Base-by-base conservation (phyloP, 2,797 vertebrate species). In the Cercopithecus petaurista region DNA sequence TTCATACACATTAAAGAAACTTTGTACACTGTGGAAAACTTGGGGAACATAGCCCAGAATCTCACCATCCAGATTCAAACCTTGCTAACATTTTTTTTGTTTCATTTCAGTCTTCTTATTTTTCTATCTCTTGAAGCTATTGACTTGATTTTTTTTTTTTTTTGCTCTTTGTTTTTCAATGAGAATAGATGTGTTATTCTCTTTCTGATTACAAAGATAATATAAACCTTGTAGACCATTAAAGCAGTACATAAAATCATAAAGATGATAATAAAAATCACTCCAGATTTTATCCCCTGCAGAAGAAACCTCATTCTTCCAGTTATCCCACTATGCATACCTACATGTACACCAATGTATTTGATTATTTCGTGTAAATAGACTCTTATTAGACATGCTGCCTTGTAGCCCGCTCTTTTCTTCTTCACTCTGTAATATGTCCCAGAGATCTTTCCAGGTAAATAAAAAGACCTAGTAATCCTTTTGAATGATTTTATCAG, bases 41-140 rank as follows among this genome's bases (percentile, higher is more conserved):
- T 75, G 33, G 64, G 28, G 9, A 17, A 88, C 83, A 73, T 67
- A 80, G 2, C 46, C 30, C 43, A 77, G 73, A 92, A 79, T 55
- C 24, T 94, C 75, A 48, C 5, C 43, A 52, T 80, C 59, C 26
- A 82, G 83, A 76, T 87, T 87, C 15, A 76, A 90, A 70, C 30
- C 67, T 46, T 79, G 28, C 41, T 82, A 81, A 82, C 24, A 28
- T 88, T 88, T 81, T 46, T 64, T 67, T 85, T 88, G 10, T 41
- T 96, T 95, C 43, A 24, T 93, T 57, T 2, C 50, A 77, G 22
- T 90, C 22, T 52, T 39, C 86, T 91, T 75, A 72, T 89, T 94
- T 73, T 80, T 73, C n/a, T 61, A 2, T 83, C 22, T 30, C 57
- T 82, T 75, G 43, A 85, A 72, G 52, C 76, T 72, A 41, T 46